Base-by-base conservation (phyloP, 1,140 invertebrate genomes). In the Penaeus japonicus region DNA sequence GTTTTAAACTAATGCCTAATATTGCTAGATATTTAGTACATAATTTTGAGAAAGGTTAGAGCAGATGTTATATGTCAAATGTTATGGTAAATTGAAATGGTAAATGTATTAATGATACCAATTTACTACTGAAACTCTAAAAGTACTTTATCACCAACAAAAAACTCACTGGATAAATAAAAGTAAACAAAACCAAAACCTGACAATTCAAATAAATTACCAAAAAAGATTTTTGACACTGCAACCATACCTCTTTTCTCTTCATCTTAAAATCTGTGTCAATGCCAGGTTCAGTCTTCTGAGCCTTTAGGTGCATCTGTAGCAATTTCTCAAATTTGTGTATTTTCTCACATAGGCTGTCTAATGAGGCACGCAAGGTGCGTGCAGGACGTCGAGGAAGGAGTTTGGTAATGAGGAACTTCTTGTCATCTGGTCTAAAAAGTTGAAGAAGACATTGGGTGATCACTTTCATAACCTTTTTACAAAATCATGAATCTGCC, bases 321-420 rank as follows among this genome's bases (percentile, higher is more conserved):
- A 92, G 92, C 82, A 91, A 92, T 85, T 95, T 91, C 24, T 90
- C 88, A 39, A 90, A 81, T 17, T 59, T 53, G n/a, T 85, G 59
- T n/a, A 89, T 89, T 89, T 94, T 94, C 84, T 94, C 93, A 92
- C 95, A 95, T 24, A 97, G 92, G 70, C 94, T 94, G 90, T 96
- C 95, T 27, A 98, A 92, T 20, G 94, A 95, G 89, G 95, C 95
- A 90, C 95, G 94, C 20, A 99, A 92, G 77, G 95, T 94, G 88
- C 97, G 95, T 0, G 96, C 95, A 75, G 98, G 95, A 92, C 96
- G 96, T 93, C 98, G 99, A 5, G 98, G 98, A 90, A 99, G 93
- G 30, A 98, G 91, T 93, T 98, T 98, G 0, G 95, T 93, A 77
- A 94, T 96, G 85, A 98, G 94, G 92, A 96, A 94, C 90, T 95